Conservation (phyloP, 1,140 invertebrate species). For the Atopsyche davidsoni region DNA sequence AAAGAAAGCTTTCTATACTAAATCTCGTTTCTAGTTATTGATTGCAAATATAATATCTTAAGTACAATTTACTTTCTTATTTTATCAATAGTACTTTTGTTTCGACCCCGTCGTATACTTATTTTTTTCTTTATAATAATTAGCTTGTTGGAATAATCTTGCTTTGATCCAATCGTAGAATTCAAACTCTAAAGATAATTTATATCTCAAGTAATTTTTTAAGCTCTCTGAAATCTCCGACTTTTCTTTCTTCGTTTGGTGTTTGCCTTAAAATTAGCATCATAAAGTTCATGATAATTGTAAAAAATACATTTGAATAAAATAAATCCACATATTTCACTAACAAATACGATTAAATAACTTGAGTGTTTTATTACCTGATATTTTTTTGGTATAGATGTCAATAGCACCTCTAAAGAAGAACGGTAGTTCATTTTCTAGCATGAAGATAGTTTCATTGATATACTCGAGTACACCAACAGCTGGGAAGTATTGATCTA, state of each 20-base stretch:
- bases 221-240: no score
- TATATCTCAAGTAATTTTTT: not conserved
- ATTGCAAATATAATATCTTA: no score
- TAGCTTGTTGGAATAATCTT: slow-evolving; percentile 45
- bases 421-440: slow-evolving; percentile 54
- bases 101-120: no score
- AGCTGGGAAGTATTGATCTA: slow-evolving; percentile 58
- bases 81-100: slow-evolving; percentile 7
- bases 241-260: no score
- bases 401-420: slow-evolving; percentile 54
- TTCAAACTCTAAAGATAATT: slow-evolving; percentile 45
- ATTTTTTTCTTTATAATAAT: no score
- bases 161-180: slow-evolving; percentile 58
- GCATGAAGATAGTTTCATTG: slow-evolving; percentile 52
- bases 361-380: slow-evolving; percentile 44
- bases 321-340: not conserved
- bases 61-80: slow-evolving; percentile 1
- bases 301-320: no score
- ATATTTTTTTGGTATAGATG: slow-evolving; percentile 48
- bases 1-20: no score
- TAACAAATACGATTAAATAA: not conserved
- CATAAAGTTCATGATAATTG: no score
- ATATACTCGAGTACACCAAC: slow-evolving; percentile 61
- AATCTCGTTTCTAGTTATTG: no score
- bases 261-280: no score